A percentile compares a stretch with the other conserved stretches of the same genome.
Evolutionary conservation across 2,888 invertebrate species (phyloP).

Genomic region (Drosophila affinis): DNA sequence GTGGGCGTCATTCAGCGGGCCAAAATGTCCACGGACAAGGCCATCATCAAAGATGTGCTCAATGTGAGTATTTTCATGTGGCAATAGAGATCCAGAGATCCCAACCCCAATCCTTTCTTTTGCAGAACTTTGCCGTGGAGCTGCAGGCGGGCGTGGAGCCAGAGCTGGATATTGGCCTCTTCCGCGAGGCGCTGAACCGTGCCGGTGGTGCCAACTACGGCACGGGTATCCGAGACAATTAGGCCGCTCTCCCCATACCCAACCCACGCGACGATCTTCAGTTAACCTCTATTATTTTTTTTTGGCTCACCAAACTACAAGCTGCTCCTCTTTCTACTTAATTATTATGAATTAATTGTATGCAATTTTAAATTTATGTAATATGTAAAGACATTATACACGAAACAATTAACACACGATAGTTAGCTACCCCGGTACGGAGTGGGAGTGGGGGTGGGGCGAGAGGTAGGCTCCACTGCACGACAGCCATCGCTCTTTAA

Average conservation of each 20-base stretch:
- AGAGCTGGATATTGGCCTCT: slow-evolving; percentile 89
- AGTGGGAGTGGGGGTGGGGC: too few species aligned
- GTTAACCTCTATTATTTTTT: too few species aligned
- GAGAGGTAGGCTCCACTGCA: too few species aligned
- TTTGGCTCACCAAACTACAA: slow-evolving; percentile 56
- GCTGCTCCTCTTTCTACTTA: slow-evolving; percentile 64
- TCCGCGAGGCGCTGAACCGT: slow-evolving; percentile 88
- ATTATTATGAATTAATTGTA: slow-evolving; percentile 77
- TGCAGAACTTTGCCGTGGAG: slow-evolving; percentile 91
- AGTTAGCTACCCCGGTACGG: too few species aligned
- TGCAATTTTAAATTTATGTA: slow-evolving; percentile 74
- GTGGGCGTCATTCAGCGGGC: slow-evolving; percentile 91
- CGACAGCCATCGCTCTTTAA: too few species aligned
- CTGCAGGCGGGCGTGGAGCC: slow-evolving; percentile 88
- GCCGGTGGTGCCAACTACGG: slow-evolving; percentile 93
- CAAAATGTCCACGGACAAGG: slow-evolving; percentile 92
- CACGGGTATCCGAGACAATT: slow-evolving; percentile 87
- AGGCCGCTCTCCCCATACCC: neutral
- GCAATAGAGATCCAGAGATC: neutral
- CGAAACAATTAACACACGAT: neutral
- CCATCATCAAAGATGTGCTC: slow-evolving; percentile 90
- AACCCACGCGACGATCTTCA: slow-evolving; percentile 6
- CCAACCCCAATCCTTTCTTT: neutral
- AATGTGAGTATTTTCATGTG: slow-evolving; percentile 85
- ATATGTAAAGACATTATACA: slow-evolving; percentile 49